phyloP scores from a whole-genome alignment of 1,140 invertebrate species.

The Gonatopus flavifemur region DNA sequence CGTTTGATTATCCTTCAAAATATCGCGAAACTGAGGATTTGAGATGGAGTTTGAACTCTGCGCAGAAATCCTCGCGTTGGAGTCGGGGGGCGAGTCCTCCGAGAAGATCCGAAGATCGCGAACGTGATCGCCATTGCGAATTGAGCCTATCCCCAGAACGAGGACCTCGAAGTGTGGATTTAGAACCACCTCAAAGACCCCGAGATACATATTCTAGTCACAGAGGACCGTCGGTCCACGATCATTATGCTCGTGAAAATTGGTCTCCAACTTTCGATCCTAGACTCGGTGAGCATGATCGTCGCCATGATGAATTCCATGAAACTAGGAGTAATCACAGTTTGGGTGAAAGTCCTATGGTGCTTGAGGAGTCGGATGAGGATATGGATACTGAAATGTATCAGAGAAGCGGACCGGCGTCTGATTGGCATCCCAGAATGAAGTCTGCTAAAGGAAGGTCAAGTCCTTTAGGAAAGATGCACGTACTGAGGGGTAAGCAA shows the following conservation, averaged over 20 bases:
- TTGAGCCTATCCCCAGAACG: conserved; percentile 14
- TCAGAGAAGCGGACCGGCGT: conserved; percentile 24
- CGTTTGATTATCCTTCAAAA: conserved; percentile 33
- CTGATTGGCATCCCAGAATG: conserved; percentile 28
- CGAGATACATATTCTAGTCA: conserved; percentile 27
- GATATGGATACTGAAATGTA: conserved; percentile 30
- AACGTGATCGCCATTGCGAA: conserved; percentile 12
- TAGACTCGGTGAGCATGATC: conserved; percentile 24
- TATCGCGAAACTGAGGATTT: conserved; percentile 43
- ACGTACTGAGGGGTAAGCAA: conserved; percentile 27
- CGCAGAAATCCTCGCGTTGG: conserved; percentile 35
- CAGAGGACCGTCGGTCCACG: conserved; percentile 14
- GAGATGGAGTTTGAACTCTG: conserved; percentile 45
- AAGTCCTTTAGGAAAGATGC: conserved; percentile 23
- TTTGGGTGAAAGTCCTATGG: conserved; percentile 39
- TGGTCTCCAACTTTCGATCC: conserved; percentile 30
- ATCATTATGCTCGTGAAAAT: conserved; percentile 25
- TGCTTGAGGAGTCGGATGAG: conserved; percentile 35
- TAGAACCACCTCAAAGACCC: conserved; percentile 23
- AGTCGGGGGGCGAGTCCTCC: conserved; percentile 18
- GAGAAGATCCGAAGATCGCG: conserved; percentile 25
- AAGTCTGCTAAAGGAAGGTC: conserved; percentile 16
- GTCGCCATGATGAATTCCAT: conserved; percentile 30
- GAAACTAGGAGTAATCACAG: conserved; percentile 37
- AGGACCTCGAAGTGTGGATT: conserved; percentile 17